Conservation (phyloP, 2,113 vertebrate genomes). For the mouse (Mus musculus) region GRCm39 chr7:67000501-67001000, state of each 20-base stretch:
- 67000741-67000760: neutral
- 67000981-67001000: conserved; percentile 31
- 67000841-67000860: neutral
- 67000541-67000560: neutral
- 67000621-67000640: neutral
- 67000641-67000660: neutral
- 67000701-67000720: conserved; percentile 30
- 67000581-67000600: conserved; percentile 7
- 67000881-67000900: neutral
- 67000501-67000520: conserved; percentile 52
- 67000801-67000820: neutral
- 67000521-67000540: conserved; percentile 51
- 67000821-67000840: too few relatives aligned
- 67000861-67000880: conserved; percentile 6
- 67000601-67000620: conserved; percentile 39
- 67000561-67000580: conserved; percentile 4
- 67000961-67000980: neutral
- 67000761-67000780: neutral
- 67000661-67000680: neutral
- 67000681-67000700: neutral
- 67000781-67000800: neutral
- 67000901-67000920: conserved; percentile 35
- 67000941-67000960: neutral
- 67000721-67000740: neutral
- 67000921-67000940: conserved; percentile 42